Percentiles rank a stretch among this genome's conserved stretches.
phyloP scores from a whole-genome alignment of 2,888 invertebrate genomes.

The Cephonodes hylas region DNA sequence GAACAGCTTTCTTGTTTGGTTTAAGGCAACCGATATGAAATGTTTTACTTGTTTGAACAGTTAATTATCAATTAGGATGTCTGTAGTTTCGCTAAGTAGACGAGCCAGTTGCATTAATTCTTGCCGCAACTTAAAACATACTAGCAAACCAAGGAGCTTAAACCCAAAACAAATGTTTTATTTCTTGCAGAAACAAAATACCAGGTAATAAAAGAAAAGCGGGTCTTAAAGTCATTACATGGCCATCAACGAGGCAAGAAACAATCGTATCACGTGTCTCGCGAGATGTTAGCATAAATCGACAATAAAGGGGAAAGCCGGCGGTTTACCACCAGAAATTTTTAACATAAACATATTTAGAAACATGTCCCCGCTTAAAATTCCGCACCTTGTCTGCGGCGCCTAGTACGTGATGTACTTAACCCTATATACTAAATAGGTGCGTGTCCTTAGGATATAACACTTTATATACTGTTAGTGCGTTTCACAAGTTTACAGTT shows the following conservation, averaged over 20 bases:
- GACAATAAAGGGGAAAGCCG: slow-evolving; percentile 20
- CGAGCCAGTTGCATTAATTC: not conserved
- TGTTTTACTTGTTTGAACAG: not conserved
- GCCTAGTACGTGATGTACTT: slow-evolving; percentile 76
- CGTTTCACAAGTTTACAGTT: slow-evolving; percentile 42
- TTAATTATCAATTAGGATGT: slow-evolving; percentile 2
- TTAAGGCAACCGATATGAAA: not conserved
- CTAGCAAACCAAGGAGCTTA: not conserved
- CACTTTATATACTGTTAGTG: not conserved
- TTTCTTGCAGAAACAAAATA: not conserved
- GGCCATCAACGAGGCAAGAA: not conserved
- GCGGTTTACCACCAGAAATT: slow-evolving; percentile 34
- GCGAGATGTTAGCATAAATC: slow-evolving; percentile 18
- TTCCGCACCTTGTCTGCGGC: slow-evolving; percentile 44
- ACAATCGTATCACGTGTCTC: slow-evolving; percentile 13
- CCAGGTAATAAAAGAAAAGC: not conserved
- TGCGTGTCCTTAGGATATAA: slow-evolving; percentile 33
- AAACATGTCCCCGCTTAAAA: slow-evolving; percentile 70
- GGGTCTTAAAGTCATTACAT: slow-evolving; percentile 4
- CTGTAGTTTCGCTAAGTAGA: not conserved
- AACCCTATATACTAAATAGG: slow-evolving; percentile 66
- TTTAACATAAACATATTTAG: slow-evolving; percentile 63
- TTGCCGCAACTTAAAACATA: not conserved
- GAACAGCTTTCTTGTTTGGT: not conserved
- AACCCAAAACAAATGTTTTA: not conserved